Evolutionary conservation across 1,140 invertebrate species (phyloP).

Genomic region (Drosophila triauraria): DNA sequence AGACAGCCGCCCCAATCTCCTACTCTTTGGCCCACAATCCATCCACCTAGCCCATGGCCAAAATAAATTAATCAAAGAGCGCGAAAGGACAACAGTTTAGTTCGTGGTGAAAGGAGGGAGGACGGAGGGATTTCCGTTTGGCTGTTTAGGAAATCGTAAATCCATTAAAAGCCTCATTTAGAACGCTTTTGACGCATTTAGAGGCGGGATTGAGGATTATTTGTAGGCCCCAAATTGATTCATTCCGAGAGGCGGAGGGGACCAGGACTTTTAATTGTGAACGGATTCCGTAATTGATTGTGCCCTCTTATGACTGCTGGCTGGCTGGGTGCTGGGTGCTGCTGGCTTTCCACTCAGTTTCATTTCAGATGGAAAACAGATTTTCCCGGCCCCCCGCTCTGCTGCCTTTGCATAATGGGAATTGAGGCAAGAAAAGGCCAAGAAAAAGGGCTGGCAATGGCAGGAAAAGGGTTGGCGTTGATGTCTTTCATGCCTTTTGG

Average conservation of each 20-base stretch:
- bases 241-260: not conserved
- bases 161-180: constrained; percentile 81
- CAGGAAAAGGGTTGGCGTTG: constrained; percentile 19
- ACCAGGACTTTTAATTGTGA: constrained; percentile 49
- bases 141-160: constrained; percentile 68
- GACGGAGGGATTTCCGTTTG: constrained; percentile 5
- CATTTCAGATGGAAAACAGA: constrained; percentile 30
- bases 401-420: constrained; percentile 25
- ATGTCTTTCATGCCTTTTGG: constrained; percentile 18
- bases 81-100: constrained; percentile 64
- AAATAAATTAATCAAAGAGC: constrained; percentile 80
- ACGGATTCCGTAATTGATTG: constrained; percentile 56
- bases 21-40: not conserved
- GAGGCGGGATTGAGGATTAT: constrained; percentile 41
- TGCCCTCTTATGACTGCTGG: constrained; percentile 43
- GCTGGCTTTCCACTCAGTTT: constrained; percentile 49
- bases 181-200: constrained; percentile 75
- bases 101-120: not conserved
- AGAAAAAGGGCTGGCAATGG: constrained; percentile 17
- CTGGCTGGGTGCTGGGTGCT: constrained; percentile 3
- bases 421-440: constrained; percentile 32
- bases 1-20: not conserved
- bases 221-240: constrained; percentile 57
- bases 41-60: constrained; percentile 9
- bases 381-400: constrained; percentile 23